Percentiles rank a stretch among this genome's conserved stretches.
These are phyloP conservation scores for Hyla sarda DNA, from an alignment of 2,113 vertebrate species.

Conservation along the genomic window DNA sequence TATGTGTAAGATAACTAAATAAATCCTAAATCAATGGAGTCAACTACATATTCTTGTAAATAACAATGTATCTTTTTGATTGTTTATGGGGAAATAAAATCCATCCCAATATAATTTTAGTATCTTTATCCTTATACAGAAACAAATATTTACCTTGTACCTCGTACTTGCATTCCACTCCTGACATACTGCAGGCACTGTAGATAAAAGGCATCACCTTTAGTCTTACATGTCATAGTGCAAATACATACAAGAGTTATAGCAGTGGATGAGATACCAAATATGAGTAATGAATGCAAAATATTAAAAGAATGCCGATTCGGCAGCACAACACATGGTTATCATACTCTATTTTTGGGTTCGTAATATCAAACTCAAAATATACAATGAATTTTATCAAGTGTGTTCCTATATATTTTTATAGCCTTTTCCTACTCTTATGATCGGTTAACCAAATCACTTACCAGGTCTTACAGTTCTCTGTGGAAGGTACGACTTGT, in stretches of 20 bases:
- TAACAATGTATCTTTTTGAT: too few relatives aligned
- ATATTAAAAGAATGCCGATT: neutral
- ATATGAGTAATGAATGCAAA: neutral
- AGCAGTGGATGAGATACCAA: neutral
- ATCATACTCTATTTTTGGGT: neutral
- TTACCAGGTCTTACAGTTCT: constrained; percentile 87
- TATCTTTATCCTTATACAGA: neutral
- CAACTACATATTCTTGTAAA: too few relatives aligned
- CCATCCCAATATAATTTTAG: neutral
- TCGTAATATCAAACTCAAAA: too few relatives aligned
- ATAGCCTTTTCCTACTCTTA: neutral
- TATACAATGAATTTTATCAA: neutral
- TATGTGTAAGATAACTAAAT: too few relatives aligned
- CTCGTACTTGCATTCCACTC: constrained; percentile 65
- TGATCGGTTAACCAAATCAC: constrained; percentile 23
- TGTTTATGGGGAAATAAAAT: neutral
- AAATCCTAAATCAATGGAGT: too few relatives aligned
- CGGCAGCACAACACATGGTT: neutral
- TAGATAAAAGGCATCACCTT: constrained; percentile 42
- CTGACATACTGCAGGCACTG: constrained; percentile 65
- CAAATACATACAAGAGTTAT: neutral
- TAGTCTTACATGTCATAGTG: neutral
- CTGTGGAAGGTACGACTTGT: constrained; percentile 65
- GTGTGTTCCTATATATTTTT: neutral
- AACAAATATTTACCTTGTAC: constrained; percentile 63